Evolutionary conservation across 2,113 vertebrate genomes (phyloP), one percentile per base, ranked within the genome.

Genomic region (Syrmaticus mikado): DNA sequence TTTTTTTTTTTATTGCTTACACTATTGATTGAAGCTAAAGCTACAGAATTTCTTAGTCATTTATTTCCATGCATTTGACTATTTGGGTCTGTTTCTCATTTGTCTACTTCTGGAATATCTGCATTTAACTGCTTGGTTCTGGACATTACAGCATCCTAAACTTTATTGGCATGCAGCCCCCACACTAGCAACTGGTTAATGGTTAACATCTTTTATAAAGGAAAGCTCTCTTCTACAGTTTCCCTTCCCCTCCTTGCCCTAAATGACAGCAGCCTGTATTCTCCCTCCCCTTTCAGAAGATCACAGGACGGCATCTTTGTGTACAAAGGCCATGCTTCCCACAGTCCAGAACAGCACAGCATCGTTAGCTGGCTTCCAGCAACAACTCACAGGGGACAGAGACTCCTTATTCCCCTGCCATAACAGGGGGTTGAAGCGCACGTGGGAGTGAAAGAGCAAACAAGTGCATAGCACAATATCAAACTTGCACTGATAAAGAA

Each of bases 321-420:
- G 19, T 4, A 1, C 58, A 57, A 65, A 24, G 38, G 17, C 28
- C 1, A 0, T 10, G 32, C n/a, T 72, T 12, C 48, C 62, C 43
- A 48, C 66, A 75, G 43, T n/a, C n/a, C 41, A 43, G 32, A 24
- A 25, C 52, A 72, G 41, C 46, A 58, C 4, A 5, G 4, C 10
- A 28, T 3, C 61, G 17, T 13, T 7, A 45, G 36, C 7, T 38
- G 22, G 46, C 57, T 28, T 32, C 50, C 46, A 88, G 22, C 36
- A 41, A 13, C 19, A 52, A 0, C 3, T 3, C 32, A 7, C 0
- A 1, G 0, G 0, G 8, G 30, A 36, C 1, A 0, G 34, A 76
- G 2, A 28, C 3, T 50, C 3, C 50, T 83, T n/a, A 24, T 15
- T 8, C 7, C 4, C 46, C 19, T 34, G 30, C 30, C 64, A 10